Evolutionary conservation across 2,888 invertebrate species (phyloP), one percentile per base, ranked within the genome.

Genomic region (Drosophila antonietae): DNA sequence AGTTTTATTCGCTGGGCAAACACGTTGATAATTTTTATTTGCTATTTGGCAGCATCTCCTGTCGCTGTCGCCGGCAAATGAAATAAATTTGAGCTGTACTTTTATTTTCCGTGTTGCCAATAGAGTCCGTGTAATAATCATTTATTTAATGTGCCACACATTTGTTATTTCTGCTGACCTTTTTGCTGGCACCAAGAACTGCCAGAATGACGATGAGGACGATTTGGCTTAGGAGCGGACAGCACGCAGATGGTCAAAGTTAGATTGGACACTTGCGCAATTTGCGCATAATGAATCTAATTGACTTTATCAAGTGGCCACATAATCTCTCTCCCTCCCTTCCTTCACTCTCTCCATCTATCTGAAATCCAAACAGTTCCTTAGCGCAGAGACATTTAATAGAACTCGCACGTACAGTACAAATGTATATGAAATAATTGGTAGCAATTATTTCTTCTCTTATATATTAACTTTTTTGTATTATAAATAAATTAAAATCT

Each of bases 111-210:
- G 68, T 73, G 66, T 63, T 37, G 55, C 61, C 52, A 55, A 66
- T 12, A 37, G 35, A 47, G 58, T 51, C 41, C 7, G 37, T 18
- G 82, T 91, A 88, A 91, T 91, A 91, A 90, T 90, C 89, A 91
- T 91, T 91, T 91, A 89, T 82, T 68, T 90, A 91, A 91, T 90
- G 88, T 81, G 63, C 64, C 78, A 68, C 79, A 80, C 91, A 91
- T 91, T 91, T 91, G 85, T 91, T 91, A 90, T 91, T 90, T 91
- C 79, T 85, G 79, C 82, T 83, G 91, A 86, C 88, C 88, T 82
- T 79, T 79, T 81, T 67, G 14, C 65, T 23, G 60, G 14, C 5
- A 6, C 20, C 12, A 20, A 12, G 44, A 49, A 20, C 20, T 20
- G 20, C 12, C 28, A 2, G 5, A 55, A 55, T 59, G 39, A 35